Evolutionary conservation across 2,888 invertebrate genomes (phyloP).

Genomic region (Troides aeacus): DNA sequence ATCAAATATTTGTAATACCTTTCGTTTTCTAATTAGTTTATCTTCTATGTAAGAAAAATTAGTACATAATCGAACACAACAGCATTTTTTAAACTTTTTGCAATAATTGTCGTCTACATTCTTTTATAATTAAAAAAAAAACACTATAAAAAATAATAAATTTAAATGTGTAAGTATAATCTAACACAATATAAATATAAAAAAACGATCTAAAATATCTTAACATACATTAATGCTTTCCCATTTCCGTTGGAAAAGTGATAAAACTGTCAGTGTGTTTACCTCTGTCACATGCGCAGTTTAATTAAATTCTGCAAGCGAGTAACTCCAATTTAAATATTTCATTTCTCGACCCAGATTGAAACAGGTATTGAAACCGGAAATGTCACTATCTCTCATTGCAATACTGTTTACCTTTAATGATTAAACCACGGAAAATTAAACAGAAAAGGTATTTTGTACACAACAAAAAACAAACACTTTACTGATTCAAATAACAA

Average conservation of each 20-base stretch:
- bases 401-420: background rate
- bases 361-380: background rate
- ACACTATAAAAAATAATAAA: too few relatives aligned
- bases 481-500: too few relatives aligned
- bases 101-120: too few relatives aligned
- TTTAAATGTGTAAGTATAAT: background rate
- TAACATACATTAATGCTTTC: background rate
- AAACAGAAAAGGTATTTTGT: too few relatives aligned
- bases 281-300: constrained; percentile 19
- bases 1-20: too few relatives aligned
- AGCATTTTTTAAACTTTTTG: too few relatives aligned
- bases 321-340: constrained; percentile 18
- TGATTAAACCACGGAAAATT: background rate
- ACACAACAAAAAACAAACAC: too few relatives aligned
- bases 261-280: constrained; percentile 9
- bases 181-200: background rate
- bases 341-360: constrained; percentile 15
- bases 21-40: too few relatives aligned
- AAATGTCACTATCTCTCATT: constrained; percentile 3
- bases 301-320: constrained; percentile 25
- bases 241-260: constrained; percentile 11
- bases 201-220: background rate
- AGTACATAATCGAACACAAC: too few relatives aligned
- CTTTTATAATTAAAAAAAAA: too few relatives aligned
- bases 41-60: too few relatives aligned